A percentile compares a stretch with the other conserved stretches of the same genome.
These are phyloP conservation scores for Melanostigma gelatinosum DNA, from an alignment of 2,113 vertebrate genomes.

Conservation along the genomic window DNA sequence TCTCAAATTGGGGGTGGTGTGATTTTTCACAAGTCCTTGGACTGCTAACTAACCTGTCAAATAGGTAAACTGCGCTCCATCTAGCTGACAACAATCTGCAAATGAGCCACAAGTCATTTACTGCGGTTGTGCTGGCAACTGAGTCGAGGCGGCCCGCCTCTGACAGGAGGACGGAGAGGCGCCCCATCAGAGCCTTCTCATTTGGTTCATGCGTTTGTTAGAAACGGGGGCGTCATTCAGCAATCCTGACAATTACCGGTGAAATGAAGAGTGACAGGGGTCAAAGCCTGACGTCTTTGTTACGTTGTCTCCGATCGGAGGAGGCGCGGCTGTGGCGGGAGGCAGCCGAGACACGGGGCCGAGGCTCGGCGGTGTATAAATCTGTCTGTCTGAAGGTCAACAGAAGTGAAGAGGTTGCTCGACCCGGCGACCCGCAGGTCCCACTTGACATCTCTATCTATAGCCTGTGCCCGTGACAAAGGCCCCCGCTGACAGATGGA, in stretches of 20 bases:
- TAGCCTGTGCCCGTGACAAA: slow-evolving; percentile 68
- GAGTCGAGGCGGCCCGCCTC: slow-evolving; percentile 30
- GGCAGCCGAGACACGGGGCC: slow-evolving; percentile 12
- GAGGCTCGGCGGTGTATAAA: slow-evolving; percentile 79
- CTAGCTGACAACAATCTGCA: slow-evolving; percentile 80
- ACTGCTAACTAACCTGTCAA: slow-evolving; percentile 86
- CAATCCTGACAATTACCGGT: slow-evolving; percentile 71
- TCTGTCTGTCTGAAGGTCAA: slow-evolving; percentile 85
- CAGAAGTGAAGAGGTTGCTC: slow-evolving; percentile 77
- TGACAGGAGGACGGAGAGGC: slow-evolving; percentile 64
- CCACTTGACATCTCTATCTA: slow-evolving; percentile 82
- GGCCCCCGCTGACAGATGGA: slow-evolving; percentile 60
- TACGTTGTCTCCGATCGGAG: slow-evolving; percentile 56
- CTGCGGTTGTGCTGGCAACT: slow-evolving; percentile 75
- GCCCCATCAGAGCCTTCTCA: slow-evolving; percentile 62
- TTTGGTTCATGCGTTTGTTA: slow-evolving; percentile 63
- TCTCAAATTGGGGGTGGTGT: slow-evolving; percentile 75
- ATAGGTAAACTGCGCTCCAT: slow-evolving; percentile 74
- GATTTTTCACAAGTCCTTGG: slow-evolving; percentile 82
- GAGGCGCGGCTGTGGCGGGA: slow-evolving; percentile 37
- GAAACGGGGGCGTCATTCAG: slow-evolving; percentile 45
- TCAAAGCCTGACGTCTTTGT: slow-evolving; percentile 71
- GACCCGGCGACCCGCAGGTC: slow-evolving; percentile 74
- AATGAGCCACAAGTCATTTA: slow-evolving; percentile 80
- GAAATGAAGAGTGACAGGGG: slow-evolving; percentile 74